A percentile compares a stretch with the other conserved stretches of the same genome.
Evolutionary conservation across 37 sponge, comb jelly and placozoan species (phyloP).

Genomic region (Amphimedon queenslandica): DNA sequence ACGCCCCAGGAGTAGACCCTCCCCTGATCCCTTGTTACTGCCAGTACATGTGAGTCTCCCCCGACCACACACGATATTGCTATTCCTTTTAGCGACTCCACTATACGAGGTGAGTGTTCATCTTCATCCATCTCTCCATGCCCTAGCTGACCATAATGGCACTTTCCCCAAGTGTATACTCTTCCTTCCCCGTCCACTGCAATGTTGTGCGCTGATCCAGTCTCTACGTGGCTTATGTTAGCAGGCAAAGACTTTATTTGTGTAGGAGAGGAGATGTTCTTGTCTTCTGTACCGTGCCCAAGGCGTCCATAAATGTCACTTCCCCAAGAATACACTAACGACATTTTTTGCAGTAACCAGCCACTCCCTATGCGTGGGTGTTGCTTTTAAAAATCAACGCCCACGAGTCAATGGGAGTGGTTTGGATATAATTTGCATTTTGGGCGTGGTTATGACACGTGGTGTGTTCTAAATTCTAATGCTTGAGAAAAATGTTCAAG

Average conservation of each 20-base stretch:
- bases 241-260: constrained; percentile 17
- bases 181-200: constrained; percentile 21
- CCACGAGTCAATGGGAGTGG: background rate
- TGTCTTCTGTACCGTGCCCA: constrained; percentile 63
- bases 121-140: constrained; percentile 72
- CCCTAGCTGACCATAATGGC: constrained; percentile 72
- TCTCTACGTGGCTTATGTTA: constrained; percentile 1
- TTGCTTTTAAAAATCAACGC: background rate
- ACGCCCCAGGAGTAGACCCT: constrained; percentile 58
- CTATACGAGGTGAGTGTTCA: constrained; percentile 35
- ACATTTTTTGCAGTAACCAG: too few relatives aligned
- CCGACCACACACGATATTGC: constrained; percentile 28
- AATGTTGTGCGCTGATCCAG: constrained; percentile 67
- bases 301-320: constrained; percentile 75
- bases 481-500: too few relatives aligned
- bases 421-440: too few relatives aligned
- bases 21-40: constrained; percentile 30
- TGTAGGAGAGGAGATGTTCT: constrained; percentile 20
- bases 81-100: constrained; percentile 24
- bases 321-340: constrained; percentile 64
- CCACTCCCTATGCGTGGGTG: too few relatives aligned
- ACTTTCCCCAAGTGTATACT: constrained; percentile 73
- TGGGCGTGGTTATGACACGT: too few relatives aligned
- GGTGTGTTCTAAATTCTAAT: too few relatives aligned
- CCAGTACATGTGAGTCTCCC: constrained; percentile 60